These are phyloP conservation scores for Metopolophium dirhodum DNA, from an alignment of 1,140 invertebrate genomes.

Conservation along the genomic window DNA sequence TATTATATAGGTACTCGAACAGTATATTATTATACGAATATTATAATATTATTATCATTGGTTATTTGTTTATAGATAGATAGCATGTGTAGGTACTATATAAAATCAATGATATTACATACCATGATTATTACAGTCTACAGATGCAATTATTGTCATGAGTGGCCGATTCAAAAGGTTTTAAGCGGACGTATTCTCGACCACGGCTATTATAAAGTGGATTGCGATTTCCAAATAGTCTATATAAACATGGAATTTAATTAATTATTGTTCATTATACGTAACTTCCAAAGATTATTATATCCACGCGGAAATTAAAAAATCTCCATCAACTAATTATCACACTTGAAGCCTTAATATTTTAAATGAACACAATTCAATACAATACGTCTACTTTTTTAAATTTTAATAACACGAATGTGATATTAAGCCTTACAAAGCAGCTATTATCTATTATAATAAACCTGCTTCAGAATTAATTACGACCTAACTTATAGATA, in stretches of 20 bases:
- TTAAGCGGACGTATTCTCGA: neutral
- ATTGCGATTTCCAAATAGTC: neutral
- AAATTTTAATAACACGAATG: neutral
- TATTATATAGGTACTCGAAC: neutral
- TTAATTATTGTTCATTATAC: neutral
- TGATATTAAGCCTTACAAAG: neutral
- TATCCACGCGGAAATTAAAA: neutral
- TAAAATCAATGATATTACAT: neutral
- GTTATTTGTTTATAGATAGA: neutral
- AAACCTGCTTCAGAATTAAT: neutral
- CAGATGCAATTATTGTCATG: neutral
- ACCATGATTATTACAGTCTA: neutral
- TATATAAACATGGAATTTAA: neutral
- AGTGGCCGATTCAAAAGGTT: neutral
- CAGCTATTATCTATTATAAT: neutral
- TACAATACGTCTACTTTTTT: neutral
- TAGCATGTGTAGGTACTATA: too few relatives aligned
- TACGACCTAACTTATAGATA: neutral
- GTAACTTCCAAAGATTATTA: neutral
- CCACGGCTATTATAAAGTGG: neutral
- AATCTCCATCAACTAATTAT: neutral
- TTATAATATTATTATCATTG: neutral
- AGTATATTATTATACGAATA: neutral
- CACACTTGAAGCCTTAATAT: neutral
- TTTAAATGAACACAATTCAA: neutral